A percentile compares a stretch with the other conserved stretches of the same genome.
phyloP scores from a whole-genome alignment of 2,113 vertebrate genomes.

The Cyanocitta stelleri region DNA sequence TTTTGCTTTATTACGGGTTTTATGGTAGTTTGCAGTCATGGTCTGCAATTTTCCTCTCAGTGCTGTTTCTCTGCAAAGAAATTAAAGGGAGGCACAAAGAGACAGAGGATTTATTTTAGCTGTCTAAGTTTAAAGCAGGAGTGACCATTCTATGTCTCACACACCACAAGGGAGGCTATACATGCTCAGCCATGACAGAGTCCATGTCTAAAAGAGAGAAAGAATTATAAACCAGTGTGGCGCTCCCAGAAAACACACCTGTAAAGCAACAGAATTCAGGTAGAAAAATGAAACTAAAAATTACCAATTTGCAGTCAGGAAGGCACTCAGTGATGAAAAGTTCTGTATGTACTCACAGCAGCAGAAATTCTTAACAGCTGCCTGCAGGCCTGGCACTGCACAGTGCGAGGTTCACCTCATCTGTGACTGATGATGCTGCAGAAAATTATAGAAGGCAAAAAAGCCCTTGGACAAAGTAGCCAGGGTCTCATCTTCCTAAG shows the following conservation, averaged over 20 bases:
- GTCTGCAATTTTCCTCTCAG: slow-evolving; percentile 22
- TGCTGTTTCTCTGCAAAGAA: background rate
- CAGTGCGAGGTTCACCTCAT: background rate
- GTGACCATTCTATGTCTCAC: background rate
- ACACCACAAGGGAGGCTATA: background rate
- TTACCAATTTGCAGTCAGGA: background rate
- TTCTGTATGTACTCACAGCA: background rate
- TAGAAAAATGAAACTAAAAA: background rate
- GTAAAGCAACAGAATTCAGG: background rate
- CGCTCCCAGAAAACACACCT: background rate
- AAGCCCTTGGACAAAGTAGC: background rate
- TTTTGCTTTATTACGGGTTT: slow-evolving; percentile 39
- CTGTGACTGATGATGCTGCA: background rate
- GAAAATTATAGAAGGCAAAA: background rate
- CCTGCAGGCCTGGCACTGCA: background rate
- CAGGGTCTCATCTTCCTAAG: background rate
- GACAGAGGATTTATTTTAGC: background rate
- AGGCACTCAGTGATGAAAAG: background rate
- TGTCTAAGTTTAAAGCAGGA: background rate
- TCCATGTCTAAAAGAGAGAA: background rate
- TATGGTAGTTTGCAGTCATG: background rate
- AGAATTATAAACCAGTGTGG: background rate
- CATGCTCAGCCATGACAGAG: background rate
- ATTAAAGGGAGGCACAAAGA: background rate
- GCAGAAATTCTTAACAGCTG: background rate